phyloP scores from a whole-genome alignment of 2,797 vertebrate species.

The Lagorchestes hirsutus region DNA sequence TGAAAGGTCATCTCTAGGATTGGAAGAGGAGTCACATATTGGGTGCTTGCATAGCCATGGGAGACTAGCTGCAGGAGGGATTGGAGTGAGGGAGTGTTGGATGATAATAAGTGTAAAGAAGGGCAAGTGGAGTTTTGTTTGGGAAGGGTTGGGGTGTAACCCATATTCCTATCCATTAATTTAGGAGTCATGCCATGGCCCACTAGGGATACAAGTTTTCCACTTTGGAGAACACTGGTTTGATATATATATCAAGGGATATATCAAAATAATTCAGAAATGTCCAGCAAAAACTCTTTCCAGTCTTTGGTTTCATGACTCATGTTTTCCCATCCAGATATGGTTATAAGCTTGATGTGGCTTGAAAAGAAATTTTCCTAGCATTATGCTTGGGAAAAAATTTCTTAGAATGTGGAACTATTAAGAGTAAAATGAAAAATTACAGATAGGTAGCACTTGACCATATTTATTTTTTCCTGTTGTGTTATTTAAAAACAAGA shows the following conservation, averaged over 20 bases:
- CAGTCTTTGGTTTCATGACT: conserved; percentile 65
- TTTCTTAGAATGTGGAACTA: conserved; percentile 55
- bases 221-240: not conserved
- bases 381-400: conserved; percentile 46
- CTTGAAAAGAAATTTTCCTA: conserved; percentile 35
- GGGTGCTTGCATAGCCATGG: not conserved
- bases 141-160: conserved; percentile 6
- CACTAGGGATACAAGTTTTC: not conserved
- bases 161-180: not conserved
- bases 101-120: not conserved
- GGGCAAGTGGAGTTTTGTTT: not conserved
- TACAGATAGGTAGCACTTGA: not conserved
- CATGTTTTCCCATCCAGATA: conserved; percentile 53
- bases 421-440: not conserved
- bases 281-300: conserved; percentile 25
- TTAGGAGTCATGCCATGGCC: conserved; percentile 27
- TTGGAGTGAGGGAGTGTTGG: not conserved
- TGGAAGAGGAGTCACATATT: not conserved
- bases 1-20: not conserved
- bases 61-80: not conserved
- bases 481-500: conserved; percentile 50
- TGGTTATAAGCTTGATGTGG: conserved; percentile 19
- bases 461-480: conserved; percentile 22
- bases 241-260: too few relatives aligned
- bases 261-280: conserved; percentile 22